Base-by-base conservation (phyloP, 1,140 invertebrate species). In the Bombus cullumanus region DNA sequence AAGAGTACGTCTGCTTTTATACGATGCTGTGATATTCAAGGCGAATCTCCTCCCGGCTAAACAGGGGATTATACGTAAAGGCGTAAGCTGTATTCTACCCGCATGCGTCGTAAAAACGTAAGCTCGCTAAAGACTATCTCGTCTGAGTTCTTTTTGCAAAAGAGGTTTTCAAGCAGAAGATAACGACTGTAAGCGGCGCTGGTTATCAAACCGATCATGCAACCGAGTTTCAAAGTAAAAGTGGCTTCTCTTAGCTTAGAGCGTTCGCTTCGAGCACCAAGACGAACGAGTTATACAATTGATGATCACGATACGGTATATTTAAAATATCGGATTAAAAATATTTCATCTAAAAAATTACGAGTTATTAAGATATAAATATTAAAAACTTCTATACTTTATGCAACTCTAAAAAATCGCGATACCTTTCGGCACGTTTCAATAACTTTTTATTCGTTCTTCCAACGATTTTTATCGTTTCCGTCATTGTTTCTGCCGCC, bases 41-140 rank as follows among this genome's bases (percentile, higher is more conserved):
- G 41, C 43, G 59, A 76, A 34, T 31, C 39, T 73, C 28, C 73
- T 31, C 43, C 72, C 43, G 57, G 81, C 73, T 83, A 47, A 66
- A 83, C n/a, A 53, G 72, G 59, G 59, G 34, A 83, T 83, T 83
- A 76, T 41, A 66, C 34, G 37, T 71, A 71, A 64, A 81, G 41
- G 66, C 47, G 83, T 41, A 71, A 39, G 83, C 64, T 78, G 79
- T 81, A 85, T 85, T 68, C 68, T 37, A 28, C n/a, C 43, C 81
- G 31, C 72, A 74, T 41, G 62, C 59, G 81, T 39, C 57, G 41
- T 76, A 82, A 82, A 62, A 82, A 47, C 34, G 34, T 81, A 83
- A 83, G 57, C 72, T 75, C 31, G 72, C 71, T 86, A 84, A 86
- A 77, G 71, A 41, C 47, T 72, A 81, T 75, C 79, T 62, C 12